Conservation (phyloP, 1,140 invertebrate species). For the Caenorhabditis inopinata region DNA sequence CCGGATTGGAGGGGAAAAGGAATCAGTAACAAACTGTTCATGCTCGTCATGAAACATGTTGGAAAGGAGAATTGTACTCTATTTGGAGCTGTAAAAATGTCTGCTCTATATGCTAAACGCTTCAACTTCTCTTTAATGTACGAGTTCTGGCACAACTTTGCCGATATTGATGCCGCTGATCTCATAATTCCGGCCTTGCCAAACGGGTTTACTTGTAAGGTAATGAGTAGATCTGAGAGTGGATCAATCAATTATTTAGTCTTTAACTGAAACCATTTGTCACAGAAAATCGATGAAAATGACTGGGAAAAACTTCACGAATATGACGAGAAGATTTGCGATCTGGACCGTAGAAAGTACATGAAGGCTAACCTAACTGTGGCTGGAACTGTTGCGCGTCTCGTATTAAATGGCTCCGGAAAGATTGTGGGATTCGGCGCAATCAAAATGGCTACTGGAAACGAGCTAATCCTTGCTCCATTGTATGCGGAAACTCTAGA, state of each 20-base stretch:
- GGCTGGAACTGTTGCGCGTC: neutral
- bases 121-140: constrained; percentile 13
- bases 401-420: neutral
- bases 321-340: neutral
- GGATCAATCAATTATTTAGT: neutral
- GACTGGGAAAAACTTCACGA: constrained; percentile 25
- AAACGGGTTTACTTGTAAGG: constrained; percentile 22
- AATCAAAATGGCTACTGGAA: neutral
- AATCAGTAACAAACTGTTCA: constrained; percentile 22
- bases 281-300: constrained; percentile 17
- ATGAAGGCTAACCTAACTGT: neutral
- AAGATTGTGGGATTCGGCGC: constrained; percentile 17
- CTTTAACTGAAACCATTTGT: neutral
- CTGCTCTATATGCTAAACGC: neutral
- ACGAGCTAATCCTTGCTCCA: neutral
- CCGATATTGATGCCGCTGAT: neutral
- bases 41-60: constrained; percentile 18
- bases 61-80: constrained; percentile 24
- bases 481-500: neutral
- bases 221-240: neutral
- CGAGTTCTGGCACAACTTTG: constrained; percentile 22
- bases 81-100: constrained; percentile 5
- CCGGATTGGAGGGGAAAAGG: constrained; percentile 25
- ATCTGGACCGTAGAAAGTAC: constrained; percentile 22
- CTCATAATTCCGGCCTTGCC: neutral